Percentiles rank a stretch among this genome's conserved stretches.
Evolutionary conservation across 2,797 vertebrate species (phyloP).

Genomic region (Sebastes aleutianus): DNA sequence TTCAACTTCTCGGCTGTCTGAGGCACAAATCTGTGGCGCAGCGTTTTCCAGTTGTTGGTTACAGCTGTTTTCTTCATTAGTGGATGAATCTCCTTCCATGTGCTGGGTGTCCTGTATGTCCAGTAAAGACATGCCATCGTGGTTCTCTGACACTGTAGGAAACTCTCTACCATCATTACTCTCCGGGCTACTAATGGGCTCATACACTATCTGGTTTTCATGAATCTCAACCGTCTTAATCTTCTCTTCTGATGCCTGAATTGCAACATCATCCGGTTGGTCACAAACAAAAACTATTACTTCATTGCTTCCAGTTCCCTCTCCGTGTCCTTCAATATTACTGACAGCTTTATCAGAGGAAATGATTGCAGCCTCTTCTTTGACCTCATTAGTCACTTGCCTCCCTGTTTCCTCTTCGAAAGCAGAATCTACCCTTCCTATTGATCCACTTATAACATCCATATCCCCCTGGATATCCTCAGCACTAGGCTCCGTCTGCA

Average conservation of each 20-base stretch:
- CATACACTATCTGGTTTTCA: slow-evolving; percentile 71
- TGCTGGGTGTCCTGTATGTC: slow-evolving; percentile 44
- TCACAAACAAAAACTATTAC: slow-evolving; percentile 53
- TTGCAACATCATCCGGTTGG: slow-evolving; percentile 36
- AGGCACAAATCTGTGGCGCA: slow-evolving; percentile 12
- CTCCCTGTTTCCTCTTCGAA: slow-evolving; percentile 24
- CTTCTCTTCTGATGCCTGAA: slow-evolving; percentile 54
- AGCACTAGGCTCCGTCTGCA: slow-evolving; percentile 1
- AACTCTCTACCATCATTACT: slow-evolving; percentile 57
- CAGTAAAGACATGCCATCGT: slow-evolving; percentile 39
- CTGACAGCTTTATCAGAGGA: slow-evolving; percentile 1
- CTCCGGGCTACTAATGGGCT: slow-evolving; percentile 79
- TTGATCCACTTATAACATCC: slow-evolving; percentile 38
- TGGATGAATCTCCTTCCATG: background rate
- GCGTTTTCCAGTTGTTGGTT: slow-evolving; percentile 14
- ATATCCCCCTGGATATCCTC: slow-evolving; percentile 25
- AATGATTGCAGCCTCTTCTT: slow-evolving; percentile 15
- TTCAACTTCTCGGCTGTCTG: slow-evolving; percentile 38
- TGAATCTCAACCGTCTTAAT: slow-evolving; percentile 21
- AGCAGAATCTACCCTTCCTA: slow-evolving; percentile 18
- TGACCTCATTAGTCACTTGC: slow-evolving; percentile 38
- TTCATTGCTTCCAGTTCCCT: slow-evolving; percentile 37
- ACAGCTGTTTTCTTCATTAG: slow-evolving; percentile 20
- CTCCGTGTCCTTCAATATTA: slow-evolving; percentile 23
- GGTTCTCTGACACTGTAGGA: slow-evolving; percentile 26